Evolutionary conservation across 2,888 invertebrate species (phyloP).

Genomic region (Pollenia angustigena): DNA sequence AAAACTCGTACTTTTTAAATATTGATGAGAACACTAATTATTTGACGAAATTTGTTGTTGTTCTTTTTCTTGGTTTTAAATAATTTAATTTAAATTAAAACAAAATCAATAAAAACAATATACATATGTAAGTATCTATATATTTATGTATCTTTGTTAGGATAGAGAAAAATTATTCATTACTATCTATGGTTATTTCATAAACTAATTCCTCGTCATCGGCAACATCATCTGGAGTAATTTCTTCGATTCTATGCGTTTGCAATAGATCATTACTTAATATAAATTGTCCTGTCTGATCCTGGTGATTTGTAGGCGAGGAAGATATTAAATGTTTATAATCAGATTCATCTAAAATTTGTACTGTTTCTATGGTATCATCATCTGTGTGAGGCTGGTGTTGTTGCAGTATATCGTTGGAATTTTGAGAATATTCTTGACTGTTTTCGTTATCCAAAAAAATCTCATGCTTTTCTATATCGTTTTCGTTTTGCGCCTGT

Average conservation of each 20-base stretch:
- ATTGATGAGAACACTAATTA: not conserved
- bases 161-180: conserved; percentile 52
- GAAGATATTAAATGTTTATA: conserved; percentile 59
- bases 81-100: conserved; percentile 33
- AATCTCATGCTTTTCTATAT: conserved; percentile 46
- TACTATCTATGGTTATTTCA: conserved; percentile 73
- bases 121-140: not conserved
- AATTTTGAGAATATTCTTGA: conserved; percentile 54
- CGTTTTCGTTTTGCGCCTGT: conserved; percentile 1
- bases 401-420: conserved; percentile 36
- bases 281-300: conserved; percentile 47
- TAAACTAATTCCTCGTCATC: conserved; percentile 69
- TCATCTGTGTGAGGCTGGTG: conserved; percentile 28
- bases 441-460: conserved; percentile 43
- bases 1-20: no score
- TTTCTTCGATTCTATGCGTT: conserved; percentile 54
- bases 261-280: conserved; percentile 59
- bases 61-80: conserved; percentile 2
- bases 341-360: conserved; percentile 63
- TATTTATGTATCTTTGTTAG: not conserved
- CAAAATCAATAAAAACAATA: conserved; percentile 45
- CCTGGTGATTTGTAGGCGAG: conserved; percentile 10
- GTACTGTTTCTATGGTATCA: conserved; percentile 50
- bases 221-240: conserved; percentile 50
- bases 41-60: not conserved